These are phyloP conservation scores for Morpho deidamia DNA, from an alignment of 2,888 invertebrate genomes.

Conservation along the genomic window DNA sequence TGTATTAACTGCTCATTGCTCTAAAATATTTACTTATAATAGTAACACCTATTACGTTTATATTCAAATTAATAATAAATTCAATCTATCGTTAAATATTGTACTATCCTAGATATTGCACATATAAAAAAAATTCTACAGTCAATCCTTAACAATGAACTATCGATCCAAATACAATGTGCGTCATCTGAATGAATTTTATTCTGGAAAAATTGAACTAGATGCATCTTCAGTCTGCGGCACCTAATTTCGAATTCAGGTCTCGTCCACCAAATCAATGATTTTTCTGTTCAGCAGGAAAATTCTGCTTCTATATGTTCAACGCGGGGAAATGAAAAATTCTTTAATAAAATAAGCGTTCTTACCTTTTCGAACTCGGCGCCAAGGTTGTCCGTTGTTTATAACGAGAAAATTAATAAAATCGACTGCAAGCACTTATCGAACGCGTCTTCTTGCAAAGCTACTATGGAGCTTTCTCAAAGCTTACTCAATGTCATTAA, in stretches of 20 bases:
- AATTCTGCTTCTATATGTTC: too few relatives aligned
- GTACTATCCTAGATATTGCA: too few relatives aligned
- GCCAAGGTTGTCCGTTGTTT: conserved; percentile 6
- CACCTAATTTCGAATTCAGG: conserved; percentile 16
- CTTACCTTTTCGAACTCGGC: conserved; percentile 20
- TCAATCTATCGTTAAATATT: neutral
- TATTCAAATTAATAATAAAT: neutral
- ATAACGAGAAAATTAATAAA: conserved; percentile 16
- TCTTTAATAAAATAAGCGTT: neutral
- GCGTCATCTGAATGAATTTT: too few relatives aligned
- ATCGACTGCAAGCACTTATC: conserved; percentile 18
- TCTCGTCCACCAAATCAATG: conserved; percentile 24
- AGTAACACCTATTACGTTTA: neutral
- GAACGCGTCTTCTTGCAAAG: conserved; percentile 29
- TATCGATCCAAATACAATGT: too few relatives aligned
- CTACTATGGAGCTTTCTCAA: conserved; percentile 36
- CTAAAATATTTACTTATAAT: neutral
- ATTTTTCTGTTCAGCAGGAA: conserved; percentile 18
- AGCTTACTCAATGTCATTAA: conserved; percentile 20
- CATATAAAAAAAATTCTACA: too few relatives aligned
- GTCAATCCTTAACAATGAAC: too few relatives aligned
- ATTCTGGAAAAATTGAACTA: neutral
- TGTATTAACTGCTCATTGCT: too few relatives aligned
- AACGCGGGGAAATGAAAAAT: neutral
- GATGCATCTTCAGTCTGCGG: conserved; percentile 18